Conservation (phyloP, 1,140 invertebrate genomes). For the Drosophila persimilis region DNA sequence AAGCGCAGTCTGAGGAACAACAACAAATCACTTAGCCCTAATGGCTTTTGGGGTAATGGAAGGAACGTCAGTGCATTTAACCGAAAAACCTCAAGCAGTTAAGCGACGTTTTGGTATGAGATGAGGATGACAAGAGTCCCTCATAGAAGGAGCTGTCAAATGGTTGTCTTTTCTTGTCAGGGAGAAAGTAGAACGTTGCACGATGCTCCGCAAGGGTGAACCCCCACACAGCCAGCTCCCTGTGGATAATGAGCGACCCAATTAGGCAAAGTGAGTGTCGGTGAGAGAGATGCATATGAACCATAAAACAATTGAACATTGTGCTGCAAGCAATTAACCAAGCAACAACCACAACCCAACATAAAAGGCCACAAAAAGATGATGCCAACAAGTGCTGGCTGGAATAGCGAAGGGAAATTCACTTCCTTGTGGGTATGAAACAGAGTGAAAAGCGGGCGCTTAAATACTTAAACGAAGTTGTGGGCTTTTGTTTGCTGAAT, state of each 20-base stretch:
- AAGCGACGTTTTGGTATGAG: slow-evolving; percentile 30
- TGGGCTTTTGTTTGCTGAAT: neutral
- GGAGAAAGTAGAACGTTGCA: slow-evolving; percentile 65
- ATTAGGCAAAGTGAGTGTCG: slow-evolving; percentile 77
- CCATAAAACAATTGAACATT: slow-evolving; percentile 80
- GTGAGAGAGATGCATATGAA: slow-evolving; percentile 73
- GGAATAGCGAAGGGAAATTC: neutral
- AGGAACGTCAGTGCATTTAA: slow-evolving; percentile 63
- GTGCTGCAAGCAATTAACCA: slow-evolving; percentile 67
- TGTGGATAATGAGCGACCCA: slow-evolving; percentile 73
- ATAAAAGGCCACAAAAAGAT: slow-evolving; percentile 30
- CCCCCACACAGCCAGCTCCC: slow-evolving; percentile 4
- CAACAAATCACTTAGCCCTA: slow-evolving; percentile 81
- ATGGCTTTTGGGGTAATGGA: slow-evolving; percentile 64
- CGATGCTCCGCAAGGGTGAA: slow-evolving; percentile 25
- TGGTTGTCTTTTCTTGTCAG: slow-evolving; percentile 65
- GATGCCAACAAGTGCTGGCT: slow-evolving; percentile 14
- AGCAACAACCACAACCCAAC: slow-evolving; percentile 10
- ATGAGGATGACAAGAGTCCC: neutral
- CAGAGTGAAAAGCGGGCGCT: neutral
- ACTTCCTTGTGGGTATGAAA: slow-evolving; percentile 16
- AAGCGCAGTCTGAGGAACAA: slow-evolving; percentile 48
- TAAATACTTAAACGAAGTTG: neutral
- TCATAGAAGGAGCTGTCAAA: slow-evolving; percentile 66
- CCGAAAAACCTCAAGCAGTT: slow-evolving; percentile 79